phyloP scores from a whole-genome alignment of 2,888 invertebrate genomes.

The Neoitamus cyanurus region DNA sequence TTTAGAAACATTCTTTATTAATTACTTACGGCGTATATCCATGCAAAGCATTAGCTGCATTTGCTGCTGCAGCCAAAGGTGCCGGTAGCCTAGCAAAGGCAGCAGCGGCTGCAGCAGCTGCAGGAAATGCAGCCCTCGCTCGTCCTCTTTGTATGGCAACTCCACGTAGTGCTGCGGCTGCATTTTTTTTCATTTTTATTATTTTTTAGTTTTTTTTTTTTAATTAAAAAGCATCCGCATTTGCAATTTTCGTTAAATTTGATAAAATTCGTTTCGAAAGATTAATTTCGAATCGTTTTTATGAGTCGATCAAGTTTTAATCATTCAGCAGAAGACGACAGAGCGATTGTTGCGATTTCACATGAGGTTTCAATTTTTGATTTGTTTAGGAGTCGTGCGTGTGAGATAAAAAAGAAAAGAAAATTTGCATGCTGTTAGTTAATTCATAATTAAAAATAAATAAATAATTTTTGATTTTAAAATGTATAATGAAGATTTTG shows the following conservation, averaged over 20 bases:
- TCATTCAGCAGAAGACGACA: slow-evolving; percentile 45
- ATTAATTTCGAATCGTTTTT: slow-evolving; percentile 47
- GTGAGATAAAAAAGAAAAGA: slow-evolving; percentile 61
- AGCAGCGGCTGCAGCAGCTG: slow-evolving; percentile 46
- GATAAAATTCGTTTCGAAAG: slow-evolving; percentile 55
- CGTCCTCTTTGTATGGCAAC: slow-evolving; percentile 86
- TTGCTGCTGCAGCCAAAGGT: slow-evolving; percentile 73
- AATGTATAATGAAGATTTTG: slow-evolving; percentile 20
- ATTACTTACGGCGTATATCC: slow-evolving; percentile 92
- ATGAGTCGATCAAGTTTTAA: slow-evolving; percentile 30
- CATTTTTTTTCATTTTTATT: slow-evolving; percentile 55
- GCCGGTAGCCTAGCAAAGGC: slow-evolving; percentile 75
- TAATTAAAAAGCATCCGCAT: background rate
- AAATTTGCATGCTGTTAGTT: slow-evolving; percentile 56
- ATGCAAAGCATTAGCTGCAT: slow-evolving; percentile 82
- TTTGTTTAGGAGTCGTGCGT: slow-evolving; percentile 52
- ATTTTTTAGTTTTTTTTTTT: slow-evolving; percentile 55
- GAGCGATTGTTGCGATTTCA: slow-evolving; percentile 52
- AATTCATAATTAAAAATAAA: slow-evolving; percentile 47
- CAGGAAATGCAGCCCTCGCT: slow-evolving; percentile 74
- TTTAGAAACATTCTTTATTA: slow-evolving; percentile 46
- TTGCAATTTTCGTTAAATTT: background rate
- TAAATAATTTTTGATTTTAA: slow-evolving; percentile 46
- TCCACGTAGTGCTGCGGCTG: slow-evolving; percentile 84
- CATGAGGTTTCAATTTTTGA: slow-evolving; percentile 46